These are phyloP conservation scores for Drosophila repletoides DNA, from an alignment of 1,140 invertebrate genomes.

Conservation along the genomic window DNA sequence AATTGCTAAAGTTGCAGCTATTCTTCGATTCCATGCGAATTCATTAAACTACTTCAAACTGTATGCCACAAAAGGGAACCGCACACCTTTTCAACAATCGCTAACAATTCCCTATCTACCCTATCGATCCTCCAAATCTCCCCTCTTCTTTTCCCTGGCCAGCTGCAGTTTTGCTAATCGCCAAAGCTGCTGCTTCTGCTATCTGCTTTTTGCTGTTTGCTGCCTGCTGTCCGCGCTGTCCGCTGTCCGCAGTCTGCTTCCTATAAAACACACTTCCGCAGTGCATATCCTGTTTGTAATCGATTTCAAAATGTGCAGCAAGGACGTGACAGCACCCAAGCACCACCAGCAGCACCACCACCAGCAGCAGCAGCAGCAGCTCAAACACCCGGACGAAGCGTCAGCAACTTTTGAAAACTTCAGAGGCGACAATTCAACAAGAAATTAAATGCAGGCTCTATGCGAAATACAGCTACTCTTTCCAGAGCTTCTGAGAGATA, in stretches of 20 bases:
- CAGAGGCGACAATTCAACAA: conserved; percentile 22
- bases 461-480: not conserved
- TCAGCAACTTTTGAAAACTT: conserved; percentile 18
- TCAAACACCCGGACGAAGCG: not conserved
- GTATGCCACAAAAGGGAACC: not conserved
- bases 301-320: conserved; percentile 77
- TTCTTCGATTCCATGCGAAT: conserved; percentile 48
- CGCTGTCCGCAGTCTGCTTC: not conserved
- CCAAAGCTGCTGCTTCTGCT: conserved; percentile 6
- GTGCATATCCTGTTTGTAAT: conserved; percentile 80
- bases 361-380: not conserved
- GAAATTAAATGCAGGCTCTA: not conserved
- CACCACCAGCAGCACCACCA: not conserved
- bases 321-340: conserved; percentile 42
- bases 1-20: conserved; percentile 67
- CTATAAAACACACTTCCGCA: conserved; percentile 71
- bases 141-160: not conserved
- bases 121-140: no score
- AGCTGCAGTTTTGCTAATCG: conserved; percentile 34
- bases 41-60: conserved; percentile 70
- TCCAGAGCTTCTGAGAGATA: no score
- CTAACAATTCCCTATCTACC: not conserved
- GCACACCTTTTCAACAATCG: not conserved
- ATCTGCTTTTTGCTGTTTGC: conserved; percentile 1
- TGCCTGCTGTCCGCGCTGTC: not conserved